A percentile compares a stretch with the other conserved stretches of the same genome.
Evolutionary conservation across 2,888 invertebrate species (phyloP).

Genomic region (Spicauda simplicius): DNA sequence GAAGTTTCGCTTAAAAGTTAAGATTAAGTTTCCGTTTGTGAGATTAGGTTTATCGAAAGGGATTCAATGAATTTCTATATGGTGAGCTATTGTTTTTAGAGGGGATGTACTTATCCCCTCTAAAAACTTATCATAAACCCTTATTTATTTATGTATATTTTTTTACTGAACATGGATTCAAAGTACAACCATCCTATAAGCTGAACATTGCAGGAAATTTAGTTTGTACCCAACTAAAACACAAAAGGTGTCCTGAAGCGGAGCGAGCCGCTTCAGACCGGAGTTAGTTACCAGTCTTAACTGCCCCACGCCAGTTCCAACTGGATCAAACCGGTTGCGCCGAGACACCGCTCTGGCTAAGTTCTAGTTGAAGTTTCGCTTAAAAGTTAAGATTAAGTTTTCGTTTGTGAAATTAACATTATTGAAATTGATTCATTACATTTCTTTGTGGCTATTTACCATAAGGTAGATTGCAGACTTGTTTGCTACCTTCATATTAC

Average conservation of each 20-base stretch:
- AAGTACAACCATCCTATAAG: too few relatives aligned
- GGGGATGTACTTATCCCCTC: too few relatives aligned
- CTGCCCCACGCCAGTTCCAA: slow-evolving; percentile 56
- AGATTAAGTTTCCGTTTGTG: slow-evolving; percentile 6
- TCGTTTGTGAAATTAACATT: slow-evolving; percentile 5
- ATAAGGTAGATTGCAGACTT: too few relatives aligned
- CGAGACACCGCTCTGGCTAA: slow-evolving; percentile 20
- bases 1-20: slow-evolving; percentile 4
- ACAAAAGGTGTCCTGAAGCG: slow-evolving; percentile 29
- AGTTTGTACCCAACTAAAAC: slow-evolving; percentile 7
- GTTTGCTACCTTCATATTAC: too few relatives aligned
- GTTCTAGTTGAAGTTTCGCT: slow-evolving; percentile 8
- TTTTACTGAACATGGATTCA: too few relatives aligned
- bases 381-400: slow-evolving; percentile 4
- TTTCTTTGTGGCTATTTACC: too few relatives aligned
- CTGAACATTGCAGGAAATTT: not conserved
- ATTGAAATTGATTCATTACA: not conserved
- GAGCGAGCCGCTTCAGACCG: slow-evolving; percentile 34
- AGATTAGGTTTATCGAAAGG: not conserved
- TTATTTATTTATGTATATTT: too few relatives aligned
- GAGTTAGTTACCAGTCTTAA: slow-evolving; percentile 54
- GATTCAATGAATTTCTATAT: too few relatives aligned
- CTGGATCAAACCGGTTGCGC: slow-evolving; percentile 50
- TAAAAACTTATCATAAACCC: too few relatives aligned
- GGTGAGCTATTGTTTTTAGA: too few relatives aligned